Conservation (phyloP, 2,113 vertebrate species). For the Talpa occidentalis region DNA sequence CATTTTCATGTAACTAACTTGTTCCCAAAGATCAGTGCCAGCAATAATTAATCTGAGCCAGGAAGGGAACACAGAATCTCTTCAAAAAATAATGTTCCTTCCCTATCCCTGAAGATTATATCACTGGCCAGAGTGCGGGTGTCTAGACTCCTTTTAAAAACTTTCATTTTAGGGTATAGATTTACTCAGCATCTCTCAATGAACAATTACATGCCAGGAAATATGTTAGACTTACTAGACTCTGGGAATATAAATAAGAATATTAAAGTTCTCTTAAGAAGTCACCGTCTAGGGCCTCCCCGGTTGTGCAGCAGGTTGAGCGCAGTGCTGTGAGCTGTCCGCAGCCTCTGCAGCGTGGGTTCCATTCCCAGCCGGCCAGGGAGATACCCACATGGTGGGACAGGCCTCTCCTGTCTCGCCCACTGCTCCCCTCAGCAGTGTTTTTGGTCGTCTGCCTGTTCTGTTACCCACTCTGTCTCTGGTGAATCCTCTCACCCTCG, state of each 20-base stretch:
- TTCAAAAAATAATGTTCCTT: not conserved
- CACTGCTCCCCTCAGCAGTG: no score
- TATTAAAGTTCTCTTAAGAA: not conserved
- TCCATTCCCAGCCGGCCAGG: no score
- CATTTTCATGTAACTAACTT: not conserved
- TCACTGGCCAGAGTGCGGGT: not conserved
- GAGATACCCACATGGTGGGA: no score
- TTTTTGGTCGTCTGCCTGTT: no score
- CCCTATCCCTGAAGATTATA: not conserved
- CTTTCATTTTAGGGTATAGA: not conserved
- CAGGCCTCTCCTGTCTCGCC: no score
- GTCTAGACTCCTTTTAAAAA: not conserved
- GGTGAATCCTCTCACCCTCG: no score
- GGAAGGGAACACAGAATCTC: not conserved
- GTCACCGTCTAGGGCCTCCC: no score
- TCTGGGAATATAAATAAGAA: not conserved
- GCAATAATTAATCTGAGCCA: not conserved
- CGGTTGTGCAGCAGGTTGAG: no score
- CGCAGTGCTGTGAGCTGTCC: no score
- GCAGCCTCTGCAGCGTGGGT: no score
- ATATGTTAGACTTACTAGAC: no score
- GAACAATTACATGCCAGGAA: not conserved
- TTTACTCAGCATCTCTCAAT: not conserved
- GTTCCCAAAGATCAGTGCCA: not conserved
- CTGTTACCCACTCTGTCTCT: no score